A percentile compares a stretch with the other conserved stretches of the same genome.
phyloP scores from a whole-genome alignment of 2,113 vertebrate genomes.

The Nycticryphes semicollaris region DNA sequence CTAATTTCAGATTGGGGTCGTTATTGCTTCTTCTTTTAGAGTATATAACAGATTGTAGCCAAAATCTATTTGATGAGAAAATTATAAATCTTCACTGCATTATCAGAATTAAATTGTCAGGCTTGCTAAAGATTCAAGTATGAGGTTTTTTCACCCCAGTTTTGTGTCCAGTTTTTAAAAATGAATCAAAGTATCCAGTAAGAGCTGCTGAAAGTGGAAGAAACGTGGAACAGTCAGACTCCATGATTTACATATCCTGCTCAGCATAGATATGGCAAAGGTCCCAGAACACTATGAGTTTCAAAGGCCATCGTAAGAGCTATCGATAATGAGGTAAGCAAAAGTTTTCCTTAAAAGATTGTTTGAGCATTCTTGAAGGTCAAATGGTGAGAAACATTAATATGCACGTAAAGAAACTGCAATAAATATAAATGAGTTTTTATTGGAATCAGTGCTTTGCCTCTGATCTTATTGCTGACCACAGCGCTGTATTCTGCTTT shows the following conservation, averaged over 20 bases:
- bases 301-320: neutral
- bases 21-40: neutral
- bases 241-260: neutral
- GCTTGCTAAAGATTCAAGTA: neutral
- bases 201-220: neutral
- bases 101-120: constrained; percentile 1
- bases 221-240: neutral
- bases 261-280: neutral
- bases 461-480: neutral
- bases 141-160: neutral
- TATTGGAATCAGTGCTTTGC: neutral
- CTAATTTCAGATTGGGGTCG: constrained; percentile 28
- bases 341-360: neutral
- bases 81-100: neutral
- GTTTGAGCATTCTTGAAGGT: neutral
- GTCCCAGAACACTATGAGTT: constrained; percentile 7
- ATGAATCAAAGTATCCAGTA: neutral
- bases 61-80: neutral
- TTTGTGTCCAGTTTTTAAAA: neutral
- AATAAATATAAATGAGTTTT: neutral
- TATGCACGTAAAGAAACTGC: neutral
- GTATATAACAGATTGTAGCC: neutral
- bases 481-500: neutral
- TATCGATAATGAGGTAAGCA: neutral
- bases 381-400: neutral